phyloP scores from a whole-genome alignment of 2,797 vertebrate species.

The Graptemys geographica region DNA sequence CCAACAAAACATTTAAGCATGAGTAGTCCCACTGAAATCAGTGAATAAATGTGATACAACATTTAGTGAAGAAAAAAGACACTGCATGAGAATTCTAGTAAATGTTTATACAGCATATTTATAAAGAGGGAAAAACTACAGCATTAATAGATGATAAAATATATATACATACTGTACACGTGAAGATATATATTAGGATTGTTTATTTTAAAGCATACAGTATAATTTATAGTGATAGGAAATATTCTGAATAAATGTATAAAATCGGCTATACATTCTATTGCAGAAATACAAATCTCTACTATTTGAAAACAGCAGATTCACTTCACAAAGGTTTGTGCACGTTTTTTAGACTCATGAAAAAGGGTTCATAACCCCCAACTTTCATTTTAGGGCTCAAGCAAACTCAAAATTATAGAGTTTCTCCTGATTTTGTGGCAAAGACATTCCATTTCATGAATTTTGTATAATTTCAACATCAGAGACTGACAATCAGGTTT shows the following conservation, averaged over 20 bases:
- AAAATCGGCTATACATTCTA: neutral
- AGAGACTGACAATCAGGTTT: neutral
- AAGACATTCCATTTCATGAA: neutral
- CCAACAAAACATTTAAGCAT: constrained; percentile 24
- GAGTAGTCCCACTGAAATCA: constrained; percentile 37
- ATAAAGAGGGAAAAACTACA: neutral
- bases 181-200: neutral
- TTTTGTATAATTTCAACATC: neutral
- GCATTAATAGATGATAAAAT: neutral
- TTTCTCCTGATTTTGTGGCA: no score
- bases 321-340: neutral
- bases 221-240: neutral
- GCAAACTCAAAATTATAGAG: neutral
- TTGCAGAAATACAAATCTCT: neutral
- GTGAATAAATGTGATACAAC: constrained; percentile 32
- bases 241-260: constrained; percentile 12
- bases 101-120: neutral
- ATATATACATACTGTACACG: neutral
- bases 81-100: neutral
- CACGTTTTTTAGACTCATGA: neutral
- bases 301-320: neutral
- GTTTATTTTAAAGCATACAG: constrained; percentile 21
- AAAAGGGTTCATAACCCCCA: neutral
- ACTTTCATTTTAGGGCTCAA: neutral
- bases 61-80: neutral